Evolutionary conservation across 2,113 vertebrate species (phyloP).

Genomic region (Myrmophylax atrothorax): DNA sequence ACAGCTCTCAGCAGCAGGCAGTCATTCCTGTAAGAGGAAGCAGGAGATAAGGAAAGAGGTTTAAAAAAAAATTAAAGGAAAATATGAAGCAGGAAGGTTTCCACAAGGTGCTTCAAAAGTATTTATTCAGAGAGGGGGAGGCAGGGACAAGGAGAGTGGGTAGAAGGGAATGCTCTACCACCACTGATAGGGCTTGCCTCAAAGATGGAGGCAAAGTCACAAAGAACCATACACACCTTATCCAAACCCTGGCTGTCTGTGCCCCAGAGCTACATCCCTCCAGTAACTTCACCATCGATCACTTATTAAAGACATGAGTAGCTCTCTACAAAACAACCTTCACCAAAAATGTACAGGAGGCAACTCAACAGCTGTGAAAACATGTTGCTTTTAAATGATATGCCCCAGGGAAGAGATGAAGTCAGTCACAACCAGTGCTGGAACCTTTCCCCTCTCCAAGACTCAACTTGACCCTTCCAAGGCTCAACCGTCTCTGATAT

Average conservation of each 20-base stretch:
- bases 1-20: not conserved
- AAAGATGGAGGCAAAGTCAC: not conserved
- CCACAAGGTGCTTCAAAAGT: constrained; percentile 16
- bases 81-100: constrained; percentile 20
- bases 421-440: not conserved
- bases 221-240: not conserved
- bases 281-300: not conserved
- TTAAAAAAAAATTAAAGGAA: constrained; percentile 19
- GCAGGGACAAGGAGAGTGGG: not conserved
- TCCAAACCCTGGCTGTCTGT: not conserved
- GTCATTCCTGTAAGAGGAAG: not conserved
- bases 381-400: not conserved
- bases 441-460: not conserved
- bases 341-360: not conserved
- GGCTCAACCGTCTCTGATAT: not conserved
- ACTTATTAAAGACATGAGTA: not conserved
- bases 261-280: not conserved
- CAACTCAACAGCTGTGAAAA: constrained; percentile 37
- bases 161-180: not conserved
- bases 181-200: not conserved
- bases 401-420: constrained; percentile 20
- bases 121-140: constrained; percentile 14
- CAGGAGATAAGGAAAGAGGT: constrained; percentile 14
- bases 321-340: not conserved
- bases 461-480: not conserved